Conservation (phyloP, 2,888 invertebrate species). For the Eupithecia inturbata region DNA sequence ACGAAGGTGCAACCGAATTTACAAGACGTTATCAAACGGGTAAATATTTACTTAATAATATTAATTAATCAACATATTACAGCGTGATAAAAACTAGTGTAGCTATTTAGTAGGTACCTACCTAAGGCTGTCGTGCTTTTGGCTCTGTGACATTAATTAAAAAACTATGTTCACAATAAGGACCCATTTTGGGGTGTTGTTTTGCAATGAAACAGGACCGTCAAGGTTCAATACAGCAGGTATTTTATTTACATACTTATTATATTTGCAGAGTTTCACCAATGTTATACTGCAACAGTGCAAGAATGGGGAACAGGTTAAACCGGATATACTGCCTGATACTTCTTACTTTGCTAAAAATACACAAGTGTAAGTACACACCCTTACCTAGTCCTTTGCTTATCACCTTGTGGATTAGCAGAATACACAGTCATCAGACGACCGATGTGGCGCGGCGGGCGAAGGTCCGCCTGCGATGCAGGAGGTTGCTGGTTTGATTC, state of each 20-base stretch:
- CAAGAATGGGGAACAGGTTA: slow-evolving; percentile 76
- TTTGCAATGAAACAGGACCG: neutral
- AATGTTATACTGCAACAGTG: slow-evolving; percentile 83
- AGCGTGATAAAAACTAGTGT: neutral
- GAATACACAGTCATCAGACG: no score
- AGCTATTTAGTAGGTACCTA: neutral
- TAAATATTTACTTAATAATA: slow-evolving; percentile 58
- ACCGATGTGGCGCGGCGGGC: no score
- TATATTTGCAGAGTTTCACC: slow-evolving; percentile 81
- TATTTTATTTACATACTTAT: neutral
- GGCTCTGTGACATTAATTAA: neutral
- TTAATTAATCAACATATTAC: neutral
- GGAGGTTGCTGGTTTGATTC: no score
- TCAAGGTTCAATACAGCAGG: neutral
- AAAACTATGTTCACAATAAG: neutral
- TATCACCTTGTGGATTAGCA: neutral
- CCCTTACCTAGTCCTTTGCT: slow-evolving; percentile 67
- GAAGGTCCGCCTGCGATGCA: no score
- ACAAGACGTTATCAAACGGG: slow-evolving; percentile 85
- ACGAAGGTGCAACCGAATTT: slow-evolving; percentile 81
- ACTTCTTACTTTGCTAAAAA: slow-evolving; percentile 83
- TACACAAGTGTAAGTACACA: slow-evolving; percentile 82
- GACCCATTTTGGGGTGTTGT: neutral
- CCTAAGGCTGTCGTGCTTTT: neutral
- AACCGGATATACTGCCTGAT: slow-evolving; percentile 77